Conservation (phyloP, 2,797 vertebrate genomes). For the Aphelocoma californica region DNA sequence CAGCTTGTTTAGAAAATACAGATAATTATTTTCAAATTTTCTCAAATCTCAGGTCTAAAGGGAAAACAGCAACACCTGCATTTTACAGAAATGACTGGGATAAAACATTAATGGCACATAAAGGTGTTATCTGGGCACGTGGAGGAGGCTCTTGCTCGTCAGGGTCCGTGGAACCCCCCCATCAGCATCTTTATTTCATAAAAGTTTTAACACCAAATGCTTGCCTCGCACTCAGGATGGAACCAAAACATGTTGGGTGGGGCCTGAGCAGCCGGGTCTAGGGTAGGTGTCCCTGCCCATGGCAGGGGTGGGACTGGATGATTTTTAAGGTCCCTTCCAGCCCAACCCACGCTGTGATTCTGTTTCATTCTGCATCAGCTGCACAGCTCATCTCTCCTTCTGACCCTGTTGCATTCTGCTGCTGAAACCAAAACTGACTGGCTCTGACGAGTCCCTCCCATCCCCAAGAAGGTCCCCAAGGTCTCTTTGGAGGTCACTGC, state of each 20-base stretch:
- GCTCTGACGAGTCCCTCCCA: neutral
- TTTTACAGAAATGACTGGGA: neutral
- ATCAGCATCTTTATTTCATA: neutral
- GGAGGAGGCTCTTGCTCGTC: neutral
- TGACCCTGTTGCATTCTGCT: neutral
- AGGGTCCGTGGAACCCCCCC: neutral
- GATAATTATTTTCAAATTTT: neutral
- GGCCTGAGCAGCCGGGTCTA: neutral
- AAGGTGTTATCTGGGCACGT: neutral
- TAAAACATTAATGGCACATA: neutral
- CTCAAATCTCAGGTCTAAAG: neutral
- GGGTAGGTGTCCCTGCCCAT: neutral
- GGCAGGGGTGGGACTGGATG: neutral
- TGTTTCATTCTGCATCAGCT: neutral
- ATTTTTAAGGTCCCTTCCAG: neutral
- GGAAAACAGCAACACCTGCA: neutral
- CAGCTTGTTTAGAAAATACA: neutral
- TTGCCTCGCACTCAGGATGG: neutral
- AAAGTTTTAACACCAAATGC: neutral
- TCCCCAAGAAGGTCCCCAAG: neutral
- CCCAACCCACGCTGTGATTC: neutral
- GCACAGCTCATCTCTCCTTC: neutral
- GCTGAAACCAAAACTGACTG: neutral
- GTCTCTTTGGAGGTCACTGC: neutral
- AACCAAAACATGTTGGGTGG: accelerated